A percentile compares a stretch with the other conserved stretches of the same genome.
phyloP scores from a whole-genome alignment of 2,797 vertebrate species.

The Dendrocincla fuliginosa region DNA sequence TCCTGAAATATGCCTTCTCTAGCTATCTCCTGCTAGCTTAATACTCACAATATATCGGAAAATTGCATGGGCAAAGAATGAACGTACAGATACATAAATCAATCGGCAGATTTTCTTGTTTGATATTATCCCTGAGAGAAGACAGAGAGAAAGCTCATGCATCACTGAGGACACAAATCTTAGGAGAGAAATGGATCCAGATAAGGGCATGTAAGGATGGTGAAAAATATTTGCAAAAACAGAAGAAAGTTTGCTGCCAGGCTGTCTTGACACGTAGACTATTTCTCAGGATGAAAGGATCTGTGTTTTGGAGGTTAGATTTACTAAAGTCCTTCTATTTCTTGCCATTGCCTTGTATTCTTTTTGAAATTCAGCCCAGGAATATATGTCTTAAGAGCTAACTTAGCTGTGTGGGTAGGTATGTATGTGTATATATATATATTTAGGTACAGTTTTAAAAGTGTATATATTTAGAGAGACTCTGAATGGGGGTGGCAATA shows the following conservation, averaged over 20 bases:
- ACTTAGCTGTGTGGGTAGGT: not conserved
- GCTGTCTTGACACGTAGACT: not conserved
- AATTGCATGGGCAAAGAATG: not conserved
- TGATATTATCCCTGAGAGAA: not conserved
- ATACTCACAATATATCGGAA: not conserved
- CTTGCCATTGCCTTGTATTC: not conserved
- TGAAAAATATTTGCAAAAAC: slow-evolving; percentile 22
- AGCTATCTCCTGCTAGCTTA: not conserved
- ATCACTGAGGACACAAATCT: not conserved
- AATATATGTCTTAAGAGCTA: not conserved
- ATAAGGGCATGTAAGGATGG: not conserved
- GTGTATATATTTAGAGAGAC: not conserved
- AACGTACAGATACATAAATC: not conserved
- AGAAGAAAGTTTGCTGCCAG: not conserved
- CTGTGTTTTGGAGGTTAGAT: not conserved
- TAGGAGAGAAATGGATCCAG: not conserved
- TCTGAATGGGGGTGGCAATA: not conserved
- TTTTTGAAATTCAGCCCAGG: not conserved
- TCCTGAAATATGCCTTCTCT: not conserved
- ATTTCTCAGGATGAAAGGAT: not conserved
- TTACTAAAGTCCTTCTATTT: not conserved
- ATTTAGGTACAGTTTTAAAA: not conserved
- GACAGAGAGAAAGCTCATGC: not conserved
- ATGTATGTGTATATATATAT: too few species aligned
- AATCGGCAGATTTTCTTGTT: not conserved